A percentile compares a stretch with the other conserved stretches of the same genome.
Conservation (phyloP, 2,113 vertebrate species). For the Haemorhous mexicanus region DNA sequence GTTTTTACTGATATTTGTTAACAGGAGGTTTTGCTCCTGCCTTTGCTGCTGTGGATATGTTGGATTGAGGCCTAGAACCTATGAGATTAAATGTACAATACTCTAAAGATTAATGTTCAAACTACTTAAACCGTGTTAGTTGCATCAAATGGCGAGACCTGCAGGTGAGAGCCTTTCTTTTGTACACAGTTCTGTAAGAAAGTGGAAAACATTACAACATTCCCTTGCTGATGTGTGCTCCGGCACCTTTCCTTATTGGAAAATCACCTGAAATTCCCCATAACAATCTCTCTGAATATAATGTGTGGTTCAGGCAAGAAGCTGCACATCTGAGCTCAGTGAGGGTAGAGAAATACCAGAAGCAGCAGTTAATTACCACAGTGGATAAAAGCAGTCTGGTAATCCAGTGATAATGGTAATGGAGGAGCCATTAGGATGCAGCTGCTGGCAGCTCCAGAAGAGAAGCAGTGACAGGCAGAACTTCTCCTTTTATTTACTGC, state of each 20-base stretch:
- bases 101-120: neutral
- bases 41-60: neutral
- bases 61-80: neutral
- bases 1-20: neutral
- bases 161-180: neutral
- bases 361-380: neutral
- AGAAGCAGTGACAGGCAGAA: neutral
- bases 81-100: neutral
- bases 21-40: neutral
- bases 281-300: neutral
- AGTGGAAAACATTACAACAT: neutral
- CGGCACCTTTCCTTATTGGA: neutral
- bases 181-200: neutral
- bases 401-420: neutral
- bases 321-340: neutral
- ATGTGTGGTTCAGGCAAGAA: conserved; percentile 7
- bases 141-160: neutral
- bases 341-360: neutral
- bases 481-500: neutral
- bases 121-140: neutral
- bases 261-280: neutral
- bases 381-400: neutral
- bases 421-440: neutral
- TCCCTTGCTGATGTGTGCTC: neutral
- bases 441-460: neutral